These are phyloP conservation scores for Trichoplax adhaerens DNA, from an alignment of 37 sponge, comb jelly and placozoan species.

Conservation along the genomic window DNA sequence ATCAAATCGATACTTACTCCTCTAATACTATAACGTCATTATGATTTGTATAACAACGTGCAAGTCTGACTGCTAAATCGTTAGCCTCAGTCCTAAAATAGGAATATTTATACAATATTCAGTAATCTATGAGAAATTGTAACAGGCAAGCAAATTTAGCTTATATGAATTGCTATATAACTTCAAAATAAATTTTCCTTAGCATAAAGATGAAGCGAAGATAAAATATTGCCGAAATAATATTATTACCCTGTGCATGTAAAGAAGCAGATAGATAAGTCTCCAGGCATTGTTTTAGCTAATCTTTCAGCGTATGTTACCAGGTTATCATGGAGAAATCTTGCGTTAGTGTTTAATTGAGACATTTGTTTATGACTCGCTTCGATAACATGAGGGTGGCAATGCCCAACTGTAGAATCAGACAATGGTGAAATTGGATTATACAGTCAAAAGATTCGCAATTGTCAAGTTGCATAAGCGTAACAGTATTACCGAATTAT, in stretches of 20 bases:
- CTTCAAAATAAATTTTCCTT: background rate
- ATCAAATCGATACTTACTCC: conserved; percentile 20
- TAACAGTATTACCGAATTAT: background rate
- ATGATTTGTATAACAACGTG: conserved; percentile 33
- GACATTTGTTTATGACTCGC: conserved; percentile 43
- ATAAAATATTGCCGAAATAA: background rate
- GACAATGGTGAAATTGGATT: background rate
- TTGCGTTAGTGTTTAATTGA: conserved; percentile 15
- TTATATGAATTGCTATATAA: background rate
- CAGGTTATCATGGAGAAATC: conserved; percentile 22
- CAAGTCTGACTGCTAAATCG: conserved; percentile 61
- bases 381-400: conserved; percentile 52
- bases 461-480: too few species aligned
- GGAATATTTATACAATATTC: background rate
- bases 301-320: conserved; percentile 35
- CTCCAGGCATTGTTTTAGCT: conserved; percentile 33
- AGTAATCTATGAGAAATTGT: background rate
- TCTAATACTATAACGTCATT: conserved; percentile 55
- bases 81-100: conserved; percentile 66
- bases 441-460: too few species aligned
- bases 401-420: conserved; percentile 55
- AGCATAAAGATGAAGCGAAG: background rate
- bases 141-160: background rate
- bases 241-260: conserved; percentile 6
- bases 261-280: conserved; percentile 37